Evolutionary conservation across 2,113 vertebrate genomes (phyloP).

Genomic region (Elaphurus davidianus): DNA sequence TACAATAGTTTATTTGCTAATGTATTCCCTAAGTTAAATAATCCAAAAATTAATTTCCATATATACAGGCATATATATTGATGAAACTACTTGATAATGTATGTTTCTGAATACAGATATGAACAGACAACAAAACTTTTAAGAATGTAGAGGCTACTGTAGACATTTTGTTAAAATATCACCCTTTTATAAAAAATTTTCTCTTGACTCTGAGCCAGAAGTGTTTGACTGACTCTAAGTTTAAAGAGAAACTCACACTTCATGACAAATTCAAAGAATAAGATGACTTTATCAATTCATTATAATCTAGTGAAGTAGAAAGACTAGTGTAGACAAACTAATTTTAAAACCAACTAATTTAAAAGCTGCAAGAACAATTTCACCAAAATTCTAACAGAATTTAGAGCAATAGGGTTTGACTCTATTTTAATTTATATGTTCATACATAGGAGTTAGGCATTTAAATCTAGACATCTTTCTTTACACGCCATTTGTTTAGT

Average conservation of each 20-base stretch:
- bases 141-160: not conserved
- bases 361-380: not conserved
- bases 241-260: conserved; percentile 60
- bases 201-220: conserved; percentile 60
- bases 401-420: not conserved
- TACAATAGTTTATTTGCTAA: not conserved
- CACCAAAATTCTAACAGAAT: not conserved
- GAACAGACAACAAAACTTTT: not conserved
- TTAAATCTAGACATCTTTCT: not conserved
- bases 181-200: not conserved
- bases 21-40: not conserved
- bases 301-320: not conserved
- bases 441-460: not conserved
- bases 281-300: conserved; percentile 45
- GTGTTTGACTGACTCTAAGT: conserved; percentile 35
- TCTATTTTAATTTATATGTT: not conserved
- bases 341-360: conserved; percentile 27
- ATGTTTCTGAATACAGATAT: not conserved
- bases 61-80: not conserved
- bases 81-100: not conserved
- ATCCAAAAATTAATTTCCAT: not conserved
- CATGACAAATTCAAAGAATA: conserved; percentile 38
- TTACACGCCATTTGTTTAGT: not conserved
- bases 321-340: not conserved
- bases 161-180: conserved; percentile 6